Evolutionary conservation across 92 coral and sea anemone species (phyloP), one percentile per base, ranked within the genome.

Genomic region (Epizoanthus illoricatus): DNA sequence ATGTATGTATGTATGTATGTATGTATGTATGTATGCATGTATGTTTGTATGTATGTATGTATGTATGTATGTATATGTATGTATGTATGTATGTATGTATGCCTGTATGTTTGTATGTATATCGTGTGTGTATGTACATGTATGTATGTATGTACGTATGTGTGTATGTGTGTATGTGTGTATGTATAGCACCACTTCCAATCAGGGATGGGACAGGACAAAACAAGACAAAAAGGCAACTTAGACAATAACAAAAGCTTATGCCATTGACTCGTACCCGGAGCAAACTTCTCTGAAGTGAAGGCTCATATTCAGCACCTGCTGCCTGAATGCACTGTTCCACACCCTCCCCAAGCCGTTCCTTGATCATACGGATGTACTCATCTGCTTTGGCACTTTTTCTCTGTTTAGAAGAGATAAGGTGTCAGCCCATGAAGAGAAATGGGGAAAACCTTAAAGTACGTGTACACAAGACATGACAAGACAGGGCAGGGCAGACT

Each of bases 361-460:
- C 93, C 80, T 93, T 91, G 85, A 96, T 96, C 85, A 93, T 84
- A 21, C 99, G 94, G 68, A 96, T 89, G 82, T 93, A 96, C 71
- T 96, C 99, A 60, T 93, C 99, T 3, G 99, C 99, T 85, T 93
- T 86, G 59, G 99, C 99, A 39, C 99, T 96, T 87, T 96, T 96
- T 90, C 88, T 96, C 99, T 96, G 86, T 33, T 60, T 7, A 39
- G 59, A 2, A 40, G n/a, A 42, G 59, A 43, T 41, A 62, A 71
- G 2, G 0, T 52, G 56, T 52, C 56, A 52, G 56, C 11, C 16
- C 56, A 52, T 52, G 15, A 11, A 64, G 74, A 17, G 45, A 28
- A 28, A 28, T 2, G 2, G 36, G 36, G 2, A 28, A 28, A 28
- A 28, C 36, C 36, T 28, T 28, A 28, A 28, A 28, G 36, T 28